Conservation (phyloP, 2,113 vertebrate species). For the Cranoglanis bouderius region DNA sequence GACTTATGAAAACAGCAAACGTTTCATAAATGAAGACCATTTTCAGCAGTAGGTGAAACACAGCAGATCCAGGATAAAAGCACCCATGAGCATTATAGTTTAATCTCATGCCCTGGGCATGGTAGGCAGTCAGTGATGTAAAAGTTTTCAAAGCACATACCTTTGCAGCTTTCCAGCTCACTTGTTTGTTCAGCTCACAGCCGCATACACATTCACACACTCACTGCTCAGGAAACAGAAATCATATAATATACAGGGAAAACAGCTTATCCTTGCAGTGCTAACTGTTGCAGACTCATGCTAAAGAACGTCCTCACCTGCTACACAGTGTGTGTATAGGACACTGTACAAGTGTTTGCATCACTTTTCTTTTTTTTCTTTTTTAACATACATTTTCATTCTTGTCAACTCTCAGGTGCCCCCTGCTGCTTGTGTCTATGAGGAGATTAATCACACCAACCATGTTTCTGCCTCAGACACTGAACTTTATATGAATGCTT, state of each 20-base stretch:
- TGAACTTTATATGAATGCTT: not conserved
- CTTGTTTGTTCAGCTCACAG: not conserved
- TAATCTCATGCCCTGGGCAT: not conserved
- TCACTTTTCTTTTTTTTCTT: not conserved
- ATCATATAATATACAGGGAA: too few species aligned
- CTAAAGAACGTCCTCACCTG: not conserved
- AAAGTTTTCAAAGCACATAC: too few species aligned
- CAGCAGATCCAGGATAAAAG: not conserved
- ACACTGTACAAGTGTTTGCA: not conserved
- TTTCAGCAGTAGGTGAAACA: too few species aligned
- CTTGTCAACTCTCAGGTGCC: not conserved
- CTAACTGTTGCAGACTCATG: too few species aligned
- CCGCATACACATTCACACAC: too few species aligned
- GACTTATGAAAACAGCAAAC: too few species aligned
- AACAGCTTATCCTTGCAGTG: too few species aligned
- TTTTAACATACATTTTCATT: not conserved
- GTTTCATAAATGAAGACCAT: too few species aligned
- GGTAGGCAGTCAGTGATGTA: too few species aligned
- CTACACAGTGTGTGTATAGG: not conserved
- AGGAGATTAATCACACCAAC: slow-evolving; percentile 8
- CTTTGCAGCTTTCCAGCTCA: too few species aligned
- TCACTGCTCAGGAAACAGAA: too few species aligned
- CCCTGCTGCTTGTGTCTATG: not conserved
- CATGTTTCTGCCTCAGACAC: not conserved
- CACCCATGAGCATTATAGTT: too few species aligned